Conservation (phyloP, 2,888 invertebrate species). For the Electrophaes corylata region DNA sequence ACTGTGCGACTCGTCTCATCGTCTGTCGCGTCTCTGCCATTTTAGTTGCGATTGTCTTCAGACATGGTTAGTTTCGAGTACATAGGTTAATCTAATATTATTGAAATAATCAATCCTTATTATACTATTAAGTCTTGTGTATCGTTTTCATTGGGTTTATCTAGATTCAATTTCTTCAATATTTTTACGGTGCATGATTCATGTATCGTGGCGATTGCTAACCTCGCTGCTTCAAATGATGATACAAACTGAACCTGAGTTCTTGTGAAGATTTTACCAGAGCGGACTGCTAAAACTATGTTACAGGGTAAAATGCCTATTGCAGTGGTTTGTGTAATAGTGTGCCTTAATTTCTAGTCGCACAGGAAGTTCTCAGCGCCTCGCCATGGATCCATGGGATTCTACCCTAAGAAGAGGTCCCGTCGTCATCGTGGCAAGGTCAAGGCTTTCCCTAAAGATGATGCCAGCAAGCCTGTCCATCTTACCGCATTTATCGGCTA, state of each 20-base stretch:
- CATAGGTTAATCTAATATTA: slow-evolving; percentile 27
- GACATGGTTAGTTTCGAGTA: slow-evolving; percentile 66
- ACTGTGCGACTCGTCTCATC: no score
- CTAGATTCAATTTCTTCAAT: no score
- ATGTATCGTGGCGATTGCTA: slow-evolving; percentile 5
- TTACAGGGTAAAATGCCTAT: not conserved
- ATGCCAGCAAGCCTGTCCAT: slow-evolving; percentile 97
- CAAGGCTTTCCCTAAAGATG: slow-evolving; percentile 99
- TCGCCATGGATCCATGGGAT: slow-evolving; percentile 99
- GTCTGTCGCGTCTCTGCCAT: slow-evolving; percentile 64
- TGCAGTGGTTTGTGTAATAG: not conserved
- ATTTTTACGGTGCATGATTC: no score
- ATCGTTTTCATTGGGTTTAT: no score
- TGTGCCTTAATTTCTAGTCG: slow-evolving; percentile 87
- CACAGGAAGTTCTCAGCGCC: slow-evolving; percentile 99
- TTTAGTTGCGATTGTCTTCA: slow-evolving; percentile 72
- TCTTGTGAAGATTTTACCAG: slow-evolving; percentile 89
- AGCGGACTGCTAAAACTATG: slow-evolving; percentile 87
- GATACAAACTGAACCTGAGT: slow-evolving; percentile 87
- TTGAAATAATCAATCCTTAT: slow-evolving; percentile 35
- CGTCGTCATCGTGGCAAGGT: slow-evolving; percentile 98
- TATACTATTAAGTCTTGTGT: no score
- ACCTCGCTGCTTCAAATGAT: slow-evolving; percentile 75
- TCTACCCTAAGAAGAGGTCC: slow-evolving; percentile 99
- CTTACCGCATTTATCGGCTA: slow-evolving; percentile 98